A percentile compares a stretch with the other conserved stretches of the same genome.
Evolutionary conservation across 1,140 invertebrate species (phyloP).

Genomic region (Mylabris phalerata): DNA sequence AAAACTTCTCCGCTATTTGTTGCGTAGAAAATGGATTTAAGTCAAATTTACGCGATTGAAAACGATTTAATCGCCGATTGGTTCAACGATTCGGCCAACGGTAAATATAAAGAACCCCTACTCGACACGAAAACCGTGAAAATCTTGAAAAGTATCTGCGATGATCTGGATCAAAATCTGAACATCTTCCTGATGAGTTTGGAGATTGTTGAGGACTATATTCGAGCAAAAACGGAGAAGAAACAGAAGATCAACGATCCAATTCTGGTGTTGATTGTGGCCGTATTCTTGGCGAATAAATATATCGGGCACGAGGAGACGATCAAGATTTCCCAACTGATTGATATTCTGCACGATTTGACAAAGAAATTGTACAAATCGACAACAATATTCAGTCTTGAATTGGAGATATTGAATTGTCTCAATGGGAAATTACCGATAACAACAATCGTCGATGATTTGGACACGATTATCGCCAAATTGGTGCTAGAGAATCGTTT

Average conservation of each 20-base stretch:
- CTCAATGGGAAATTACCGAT: conserved; percentile 24
- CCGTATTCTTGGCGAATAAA: conserved; percentile 32
- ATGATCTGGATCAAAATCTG: conserved; percentile 29
- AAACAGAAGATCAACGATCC: conserved; percentile 24
- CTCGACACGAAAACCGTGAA: conserved; percentile 21
- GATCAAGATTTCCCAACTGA: conserved; percentile 22
- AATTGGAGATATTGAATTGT: conserved; percentile 29
- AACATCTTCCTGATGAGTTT: conserved; percentile 30
- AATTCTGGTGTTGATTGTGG: conserved; percentile 16
- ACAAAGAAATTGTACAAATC: conserved; percentile 16
- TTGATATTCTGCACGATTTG: conserved; percentile 20
- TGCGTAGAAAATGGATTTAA: background rate
- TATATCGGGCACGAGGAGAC: conserved; percentile 24
- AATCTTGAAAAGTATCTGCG: conserved; percentile 29
- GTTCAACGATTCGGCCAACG: conserved; percentile 20
- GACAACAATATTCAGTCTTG: conserved; percentile 15
- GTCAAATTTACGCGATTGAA: conserved; percentile 8
- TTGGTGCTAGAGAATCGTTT: conserved; percentile 25
- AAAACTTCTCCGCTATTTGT: no score
- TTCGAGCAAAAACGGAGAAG: conserved; percentile 19
- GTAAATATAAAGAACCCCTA: conserved; percentile 26
- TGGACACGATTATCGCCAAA: conserved; percentile 29
- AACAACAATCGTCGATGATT: conserved; percentile 28
- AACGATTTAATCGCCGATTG: conserved; percentile 24
- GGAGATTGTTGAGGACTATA: conserved; percentile 29